Evolutionary conservation across 2,888 invertebrate species (phyloP).

Genomic region (Herminia tarsipennalis): DNA sequence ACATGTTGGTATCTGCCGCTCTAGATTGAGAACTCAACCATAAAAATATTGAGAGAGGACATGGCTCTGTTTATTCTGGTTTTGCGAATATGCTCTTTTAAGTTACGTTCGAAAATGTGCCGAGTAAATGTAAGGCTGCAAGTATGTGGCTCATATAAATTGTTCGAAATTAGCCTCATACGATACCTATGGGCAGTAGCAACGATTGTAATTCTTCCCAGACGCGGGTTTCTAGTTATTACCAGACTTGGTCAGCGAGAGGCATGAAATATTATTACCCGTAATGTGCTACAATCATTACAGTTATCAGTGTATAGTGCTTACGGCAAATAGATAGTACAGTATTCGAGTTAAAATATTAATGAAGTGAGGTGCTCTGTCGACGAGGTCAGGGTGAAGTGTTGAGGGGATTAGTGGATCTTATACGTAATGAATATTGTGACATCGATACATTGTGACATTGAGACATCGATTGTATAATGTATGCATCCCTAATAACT

Average conservation of each 20-base stretch:
- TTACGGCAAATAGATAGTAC: constrained; percentile 5
- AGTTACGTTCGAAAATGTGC: too few relatives aligned
- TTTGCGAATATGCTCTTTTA: too few relatives aligned
- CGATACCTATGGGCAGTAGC: too few relatives aligned
- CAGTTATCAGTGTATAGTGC: constrained; percentile 17
- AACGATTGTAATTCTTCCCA: too few relatives aligned
- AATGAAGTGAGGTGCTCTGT: constrained; percentile 25
- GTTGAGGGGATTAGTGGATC: constrained; percentile 31
- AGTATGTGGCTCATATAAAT: too few relatives aligned
- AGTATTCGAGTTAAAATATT: constrained; percentile 4
- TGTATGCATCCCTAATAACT: constrained; percentile 53
- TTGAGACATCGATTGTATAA: constrained; percentile 55
- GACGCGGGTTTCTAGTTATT: too few relatives aligned
- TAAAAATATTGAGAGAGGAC: too few relatives aligned
- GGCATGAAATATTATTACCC: constrained; percentile 7
- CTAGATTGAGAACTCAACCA: too few relatives aligned
- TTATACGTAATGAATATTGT: constrained; percentile 38
- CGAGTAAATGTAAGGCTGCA: too few relatives aligned
- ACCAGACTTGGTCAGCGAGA: too few relatives aligned
- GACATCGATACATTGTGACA: constrained; percentile 55
- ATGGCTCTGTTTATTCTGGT: too few relatives aligned
- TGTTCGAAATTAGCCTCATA: too few relatives aligned
- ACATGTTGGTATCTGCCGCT: background rate
- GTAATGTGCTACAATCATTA: constrained; percentile 16
- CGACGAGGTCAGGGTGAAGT: constrained; percentile 40